Evolutionary conservation across 2,797 vertebrate species (phyloP).

Genomic region (Pangasius krempfi): DNA sequence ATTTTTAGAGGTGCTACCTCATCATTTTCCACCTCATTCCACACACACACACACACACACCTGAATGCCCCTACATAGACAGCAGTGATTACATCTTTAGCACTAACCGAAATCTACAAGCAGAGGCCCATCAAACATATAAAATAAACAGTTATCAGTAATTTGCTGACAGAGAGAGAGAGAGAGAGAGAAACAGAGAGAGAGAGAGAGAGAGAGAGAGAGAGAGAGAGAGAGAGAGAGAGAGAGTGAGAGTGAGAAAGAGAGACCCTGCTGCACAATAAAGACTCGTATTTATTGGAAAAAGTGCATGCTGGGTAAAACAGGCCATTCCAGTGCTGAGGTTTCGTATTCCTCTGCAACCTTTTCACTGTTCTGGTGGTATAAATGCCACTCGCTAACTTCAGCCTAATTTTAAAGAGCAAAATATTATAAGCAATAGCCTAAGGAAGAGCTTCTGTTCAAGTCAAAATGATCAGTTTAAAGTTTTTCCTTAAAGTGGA

Average conservation of each 20-base stretch:
- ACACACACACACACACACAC: constrained; percentile 40
- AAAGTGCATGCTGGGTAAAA: constrained; percentile 12
- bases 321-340: neutral
- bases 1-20: constrained; percentile 72
- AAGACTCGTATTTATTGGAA: neutral
- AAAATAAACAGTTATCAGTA: constrained; percentile 47
- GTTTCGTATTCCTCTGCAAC: neutral
- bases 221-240: neutral
- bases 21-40: constrained; percentile 73
- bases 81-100: constrained; percentile 50
- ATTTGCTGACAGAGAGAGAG: constrained; percentile 11
- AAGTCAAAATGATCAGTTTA: neutral
- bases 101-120: constrained; percentile 44
- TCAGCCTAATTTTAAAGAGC: neutral
- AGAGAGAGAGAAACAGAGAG: no score
- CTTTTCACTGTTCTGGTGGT: neutral
- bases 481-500: neutral
- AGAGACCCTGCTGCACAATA: neutral
- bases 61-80: constrained; percentile 13
- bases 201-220: constrained; percentile 6
- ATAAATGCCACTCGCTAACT: neutral
- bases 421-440: neutral
- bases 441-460: neutral
- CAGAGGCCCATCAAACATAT: constrained; percentile 40
- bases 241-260: neutral